Conservation (phyloP, 2,797 vertebrate species). For the Gymnodraco acuticeps region DNA sequence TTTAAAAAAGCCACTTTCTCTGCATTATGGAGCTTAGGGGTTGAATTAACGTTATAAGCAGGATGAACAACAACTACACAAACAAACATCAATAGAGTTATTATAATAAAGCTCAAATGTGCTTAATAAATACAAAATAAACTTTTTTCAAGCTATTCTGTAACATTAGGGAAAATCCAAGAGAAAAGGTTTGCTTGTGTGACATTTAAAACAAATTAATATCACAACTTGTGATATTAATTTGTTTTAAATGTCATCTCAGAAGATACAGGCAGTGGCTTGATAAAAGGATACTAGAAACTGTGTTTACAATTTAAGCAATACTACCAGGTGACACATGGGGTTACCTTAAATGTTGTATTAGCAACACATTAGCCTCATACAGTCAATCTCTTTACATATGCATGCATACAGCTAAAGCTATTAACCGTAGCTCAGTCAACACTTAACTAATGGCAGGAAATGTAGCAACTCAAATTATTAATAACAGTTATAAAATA, state of each 20-base stretch:
- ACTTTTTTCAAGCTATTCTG: too few species aligned
- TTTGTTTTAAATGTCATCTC: too few species aligned
- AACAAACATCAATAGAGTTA: neutral
- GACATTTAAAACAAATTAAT: too few species aligned
- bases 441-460: neutral
- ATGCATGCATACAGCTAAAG: too few species aligned
- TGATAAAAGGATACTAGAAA: neutral
- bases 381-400: too few species aligned
- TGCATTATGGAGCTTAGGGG: neutral
- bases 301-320: neutral
- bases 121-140: too few species aligned
- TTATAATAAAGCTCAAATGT: neutral
- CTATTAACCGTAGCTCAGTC: neutral
- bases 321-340: too few species aligned
- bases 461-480: neutral
- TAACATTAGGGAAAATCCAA: too few species aligned
- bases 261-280: neutral
- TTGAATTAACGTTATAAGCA: neutral
- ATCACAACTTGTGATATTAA: too few species aligned
- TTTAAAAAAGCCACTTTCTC: neutral
- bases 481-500: neutral
- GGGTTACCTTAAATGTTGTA: too few species aligned
- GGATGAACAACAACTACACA: neutral
- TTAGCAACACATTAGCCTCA: too few species aligned
- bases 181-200: too few species aligned